Evolutionary conservation across 2,113 vertebrate species (phyloP).

Genomic region (Baryphthengus martii): DNA sequence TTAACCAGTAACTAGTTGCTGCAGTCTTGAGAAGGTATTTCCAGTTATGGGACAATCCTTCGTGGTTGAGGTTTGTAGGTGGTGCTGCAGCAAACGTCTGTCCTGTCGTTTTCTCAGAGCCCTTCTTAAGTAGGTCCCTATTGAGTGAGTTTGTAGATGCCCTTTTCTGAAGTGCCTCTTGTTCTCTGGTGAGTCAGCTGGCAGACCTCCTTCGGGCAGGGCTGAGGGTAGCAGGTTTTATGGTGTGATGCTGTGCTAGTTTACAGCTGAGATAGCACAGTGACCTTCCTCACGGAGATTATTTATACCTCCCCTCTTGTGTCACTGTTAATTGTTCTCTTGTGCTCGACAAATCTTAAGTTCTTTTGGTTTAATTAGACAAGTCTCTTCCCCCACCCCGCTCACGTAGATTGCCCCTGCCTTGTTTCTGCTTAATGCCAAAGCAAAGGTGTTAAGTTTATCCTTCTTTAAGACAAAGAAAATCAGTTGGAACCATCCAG

Average conservation of each 20-base stretch:
- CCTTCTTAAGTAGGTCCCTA: neutral
- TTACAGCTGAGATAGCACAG: neutral
- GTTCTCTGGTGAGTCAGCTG: constrained; percentile 8
- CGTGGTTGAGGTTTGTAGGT: neutral
- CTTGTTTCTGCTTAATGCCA: neutral
- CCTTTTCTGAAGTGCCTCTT: neutral
- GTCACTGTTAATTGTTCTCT: neutral
- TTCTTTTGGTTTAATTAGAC: neutral
- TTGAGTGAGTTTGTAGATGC: neutral
- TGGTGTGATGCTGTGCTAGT: neutral
- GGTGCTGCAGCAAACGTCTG: neutral
- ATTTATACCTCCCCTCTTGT: neutral
- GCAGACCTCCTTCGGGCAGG: neutral
- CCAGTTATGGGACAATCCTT: neutral
- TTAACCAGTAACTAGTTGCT: neutral
- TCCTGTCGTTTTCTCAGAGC: neutral
- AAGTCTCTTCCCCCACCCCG: neutral
- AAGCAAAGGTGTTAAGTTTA: constrained; percentile 27
- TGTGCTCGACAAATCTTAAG: neutral
- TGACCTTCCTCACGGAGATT: neutral
- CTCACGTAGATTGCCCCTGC: neutral
- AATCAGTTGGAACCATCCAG: neutral
- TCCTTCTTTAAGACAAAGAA: neutral
- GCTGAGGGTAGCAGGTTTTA: neutral
- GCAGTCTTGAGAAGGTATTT: neutral